Conservation (phyloP, 37 sponge, comb jelly and placozoan species). For the Eunapius fragilis region DNA sequence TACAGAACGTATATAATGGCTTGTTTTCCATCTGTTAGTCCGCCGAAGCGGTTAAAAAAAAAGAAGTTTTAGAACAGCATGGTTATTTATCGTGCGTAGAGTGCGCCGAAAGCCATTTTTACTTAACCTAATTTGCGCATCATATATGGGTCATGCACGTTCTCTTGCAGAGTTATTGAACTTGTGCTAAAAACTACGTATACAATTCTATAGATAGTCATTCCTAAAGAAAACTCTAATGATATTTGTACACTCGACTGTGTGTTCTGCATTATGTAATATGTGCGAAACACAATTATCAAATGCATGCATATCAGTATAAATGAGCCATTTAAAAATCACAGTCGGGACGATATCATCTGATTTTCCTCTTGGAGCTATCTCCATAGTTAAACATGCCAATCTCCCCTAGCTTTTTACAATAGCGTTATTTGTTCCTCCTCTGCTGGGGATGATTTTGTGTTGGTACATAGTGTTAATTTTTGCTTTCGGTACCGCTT, state of each 20-base stretch:
- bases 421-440: conserved; percentile 2
- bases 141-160: no score
- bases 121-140: no score
- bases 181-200: conserved; percentile 11
- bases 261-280: conserved; percentile 48
- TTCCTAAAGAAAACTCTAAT: conserved; percentile 18
- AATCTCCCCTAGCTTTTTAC: not conserved
- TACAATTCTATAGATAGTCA: conserved; percentile 12
- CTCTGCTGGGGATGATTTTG: no score
- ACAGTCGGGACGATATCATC: conserved; percentile 20
- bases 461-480: no score
- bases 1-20: no score
- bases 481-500: no score
- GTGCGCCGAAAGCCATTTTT: no score
- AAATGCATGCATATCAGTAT: not conserved
- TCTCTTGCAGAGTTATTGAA: no score
- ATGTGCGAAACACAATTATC: conserved; percentile 8
- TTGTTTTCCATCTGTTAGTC: no score
- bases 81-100: no score
- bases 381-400: conserved; percentile 1
- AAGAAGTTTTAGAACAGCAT: no score
- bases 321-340: not conserved
- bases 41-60: no score
- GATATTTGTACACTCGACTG: conserved; percentile 39
- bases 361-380: not conserved